Conservation (phyloP, 2,888 invertebrate genomes). For the Xiphydria camelus region DNA sequence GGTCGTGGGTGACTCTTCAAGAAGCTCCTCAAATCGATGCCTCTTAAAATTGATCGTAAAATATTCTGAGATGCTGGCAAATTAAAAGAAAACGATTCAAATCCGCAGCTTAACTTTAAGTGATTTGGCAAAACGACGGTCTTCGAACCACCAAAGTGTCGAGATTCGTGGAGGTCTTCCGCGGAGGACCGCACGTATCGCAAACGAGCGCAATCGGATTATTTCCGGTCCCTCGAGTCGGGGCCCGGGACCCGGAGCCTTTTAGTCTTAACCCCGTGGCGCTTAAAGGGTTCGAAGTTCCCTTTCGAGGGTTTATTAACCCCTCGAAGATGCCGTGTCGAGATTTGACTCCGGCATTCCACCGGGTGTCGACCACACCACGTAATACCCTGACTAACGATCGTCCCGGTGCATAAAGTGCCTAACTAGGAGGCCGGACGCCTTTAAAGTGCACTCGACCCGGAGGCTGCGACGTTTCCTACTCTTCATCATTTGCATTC, state of each 20-base stretch:
- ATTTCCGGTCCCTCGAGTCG: slow-evolving; percentile 8
- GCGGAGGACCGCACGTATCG: too few relatives aligned
- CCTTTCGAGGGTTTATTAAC: slow-evolving; percentile 15
- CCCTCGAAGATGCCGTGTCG: slow-evolving; percentile 8
- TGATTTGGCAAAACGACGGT: too few relatives aligned
- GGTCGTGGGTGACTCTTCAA: too few relatives aligned
- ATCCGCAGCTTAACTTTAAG: too few relatives aligned
- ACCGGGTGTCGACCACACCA: slow-evolving; percentile 16
- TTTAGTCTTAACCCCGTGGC: background rate
- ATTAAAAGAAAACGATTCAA: too few relatives aligned
- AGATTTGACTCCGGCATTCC: slow-evolving; percentile 13
- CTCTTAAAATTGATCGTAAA: too few relatives aligned
- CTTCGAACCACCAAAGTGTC: too few relatives aligned
- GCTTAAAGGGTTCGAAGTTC: slow-evolving; percentile 11
- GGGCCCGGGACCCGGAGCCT: background rate
- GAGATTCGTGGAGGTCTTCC: too few relatives aligned
- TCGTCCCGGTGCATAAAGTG: slow-evolving; percentile 12
- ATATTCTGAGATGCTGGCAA: too few relatives aligned
- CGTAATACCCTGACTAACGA: slow-evolving; percentile 33
- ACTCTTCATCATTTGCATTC: too few relatives aligned
- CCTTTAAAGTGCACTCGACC: slow-evolving; percentile 2
- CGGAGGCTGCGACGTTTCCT: too few relatives aligned
- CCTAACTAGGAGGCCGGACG: slow-evolving; percentile 15
- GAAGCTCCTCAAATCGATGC: too few relatives aligned
- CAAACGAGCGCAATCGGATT: slow-evolving; percentile 27